Base-by-base conservation (phyloP, 2,113 vertebrate species). In the Hippocampus abdominalis region DNA sequence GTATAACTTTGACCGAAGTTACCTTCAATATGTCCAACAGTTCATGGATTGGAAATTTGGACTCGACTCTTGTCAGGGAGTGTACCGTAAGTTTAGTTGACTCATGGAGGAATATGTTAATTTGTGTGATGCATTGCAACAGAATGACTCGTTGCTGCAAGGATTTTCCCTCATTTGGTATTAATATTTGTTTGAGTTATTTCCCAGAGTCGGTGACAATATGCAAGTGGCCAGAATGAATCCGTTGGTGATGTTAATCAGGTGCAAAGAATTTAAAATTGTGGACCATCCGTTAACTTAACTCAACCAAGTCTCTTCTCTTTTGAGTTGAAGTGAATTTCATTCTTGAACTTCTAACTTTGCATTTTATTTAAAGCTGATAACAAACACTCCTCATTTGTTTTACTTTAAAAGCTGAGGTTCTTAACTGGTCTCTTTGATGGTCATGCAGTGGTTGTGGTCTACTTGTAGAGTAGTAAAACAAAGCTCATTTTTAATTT, bases 131-230 rank as follows among this genome's bases (percentile, higher is more conserved):
- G 63, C 72, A 89, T 84, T 70, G 79, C 73, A 72, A 66, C 36
- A n/a, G 10, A 64, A 53, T 59, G 82, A 79, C 76, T 78, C 73
- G 56, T 73, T 86, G 77, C 73, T 46, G 10, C 48, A 49, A 49
- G 80, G 67, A 59, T 82, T 70, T 82, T 80, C 77, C 65, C 49
- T 88, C 84, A 83, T 83, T 79, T 4, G 36, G 75, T 81, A 77
- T 76, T 85, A 81, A 87, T 82, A 84, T 80, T 82, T 83, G 72
- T 85, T 85, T 86, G 72, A 83, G 84, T 87, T 74, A 88, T 84
- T 42, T 84, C 27, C 80, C 73, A 76, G 56, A 76, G 81, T 78
- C 10, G 7, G 25, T 29, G 25, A 29, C 13, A 29, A 13, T 74
- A 82, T 73, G 78, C 76, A 74, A 49, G 78, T 68, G 72, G 64